Base-by-base conservation (phyloP, 2,797 vertebrate genomes). In the Tokudaia tokunoshimensis region DNA sequence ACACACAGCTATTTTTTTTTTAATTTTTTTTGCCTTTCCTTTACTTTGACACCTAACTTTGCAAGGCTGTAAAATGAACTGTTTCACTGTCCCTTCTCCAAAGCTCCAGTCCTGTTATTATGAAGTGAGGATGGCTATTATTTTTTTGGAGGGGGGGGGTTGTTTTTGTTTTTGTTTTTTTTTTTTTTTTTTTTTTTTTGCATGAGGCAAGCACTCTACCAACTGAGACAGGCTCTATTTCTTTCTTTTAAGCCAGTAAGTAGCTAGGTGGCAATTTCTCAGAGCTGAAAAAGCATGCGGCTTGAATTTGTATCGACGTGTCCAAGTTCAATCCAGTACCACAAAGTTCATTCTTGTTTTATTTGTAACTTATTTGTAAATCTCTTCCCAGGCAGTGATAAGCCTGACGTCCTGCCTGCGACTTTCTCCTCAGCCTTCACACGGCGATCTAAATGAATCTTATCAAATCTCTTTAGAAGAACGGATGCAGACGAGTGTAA, bases 311-410 rank as follows among this genome's bases (percentile, higher is more conserved):
- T 63, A 89, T 50, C 72, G 61, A 2, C 3, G 2, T 47, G n/a
- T 75, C 63, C 26, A 94, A 88, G n/a, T 85, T 61, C 41, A 89
- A 52, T n/a, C 31, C 57, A 85, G 26, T 44, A 17, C 19, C 26
- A 78, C 87, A 78, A 63, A 41, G 74, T 63, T 63, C 74, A 61
- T 61, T 63, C 72, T 89, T 63, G 19, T 41, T 31, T 85, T 89
- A 65, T 65, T 63, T 29, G 81, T 24, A 63, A 41, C 59, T 87
- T 19, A 22, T 24, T 84, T 84, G 70, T 65, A 85, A 67, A n/a
- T 92, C 41, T 75, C n/a, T 94, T 95, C 13, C 20, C 26, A 50
- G 57, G 75, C 67, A 70, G 37, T 59, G 72, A 81, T 59, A 89
- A 80, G 65, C 13, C 52, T 90, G n/a, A 55, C 29, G 24, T 92